A percentile compares a stretch with the other conserved stretches of the same genome.
These are phyloP conservation scores for Plectrocnemia conspersa DNA, from an alignment of 1,140 invertebrate genomes.

Conservation along the genomic window DNA sequence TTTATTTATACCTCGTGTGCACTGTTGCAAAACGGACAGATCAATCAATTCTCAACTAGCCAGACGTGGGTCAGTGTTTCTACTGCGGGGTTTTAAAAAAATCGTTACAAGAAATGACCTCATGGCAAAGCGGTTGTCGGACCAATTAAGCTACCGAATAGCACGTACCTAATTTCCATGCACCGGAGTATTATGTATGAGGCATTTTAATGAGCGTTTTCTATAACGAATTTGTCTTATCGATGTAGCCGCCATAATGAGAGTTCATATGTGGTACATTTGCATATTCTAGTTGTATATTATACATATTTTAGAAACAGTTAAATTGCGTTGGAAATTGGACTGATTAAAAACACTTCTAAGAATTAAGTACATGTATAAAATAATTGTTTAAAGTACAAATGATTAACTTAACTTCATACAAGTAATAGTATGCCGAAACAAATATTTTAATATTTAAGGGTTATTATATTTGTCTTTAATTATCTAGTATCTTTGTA, in stretches of 20 bases:
- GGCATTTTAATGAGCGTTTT: conserved; percentile 23
- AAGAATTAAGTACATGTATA: conserved; percentile 5
- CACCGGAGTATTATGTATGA: conserved; percentile 11
- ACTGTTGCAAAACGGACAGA: too few species aligned
- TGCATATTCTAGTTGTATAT: background rate
- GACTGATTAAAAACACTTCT: background rate
- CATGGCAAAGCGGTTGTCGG: conserved; percentile 10
- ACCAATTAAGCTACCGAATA: conserved; percentile 24
- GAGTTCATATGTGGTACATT: background rate
- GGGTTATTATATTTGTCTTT: background rate
- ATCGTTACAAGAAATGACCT: conserved; percentile 14
- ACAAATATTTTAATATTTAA: background rate
- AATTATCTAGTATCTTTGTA: background rate
- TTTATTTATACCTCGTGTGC: too few species aligned
- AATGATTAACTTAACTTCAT: conserved; percentile 7
- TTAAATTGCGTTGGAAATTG: too few species aligned
- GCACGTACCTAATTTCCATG: conserved; percentile 21
- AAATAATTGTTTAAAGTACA: conserved; percentile 14
- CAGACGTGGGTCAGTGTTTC: too few species aligned
- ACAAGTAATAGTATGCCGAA: background rate
- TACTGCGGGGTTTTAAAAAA: too few species aligned
- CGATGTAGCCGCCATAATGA: too few species aligned
- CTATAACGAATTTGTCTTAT: too few species aligned
- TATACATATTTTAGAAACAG: background rate
- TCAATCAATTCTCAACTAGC: too few species aligned